These are phyloP conservation scores for Botia kubotai DNA, from an alignment of 2,797 vertebrate species.

Conservation along the genomic window DNA sequence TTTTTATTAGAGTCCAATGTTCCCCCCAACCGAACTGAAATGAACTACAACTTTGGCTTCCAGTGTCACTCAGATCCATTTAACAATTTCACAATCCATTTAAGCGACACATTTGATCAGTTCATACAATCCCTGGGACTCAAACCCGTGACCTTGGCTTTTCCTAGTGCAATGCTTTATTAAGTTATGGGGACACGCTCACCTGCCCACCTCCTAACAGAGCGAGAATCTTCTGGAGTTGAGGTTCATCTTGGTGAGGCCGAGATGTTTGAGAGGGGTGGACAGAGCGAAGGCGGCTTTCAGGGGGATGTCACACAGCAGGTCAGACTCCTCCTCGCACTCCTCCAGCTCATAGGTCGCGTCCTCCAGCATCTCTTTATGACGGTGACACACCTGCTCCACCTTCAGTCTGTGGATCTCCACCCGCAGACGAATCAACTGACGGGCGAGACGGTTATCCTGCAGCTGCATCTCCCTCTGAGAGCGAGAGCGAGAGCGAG, in stretches of 20 bases:
- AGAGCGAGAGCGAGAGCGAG: background rate
- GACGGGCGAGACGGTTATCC: slow-evolving; percentile 88
- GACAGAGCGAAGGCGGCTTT: slow-evolving; percentile 87
- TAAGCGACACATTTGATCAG: background rate
- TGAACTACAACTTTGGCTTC: background rate
- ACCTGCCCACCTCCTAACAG: slow-evolving; percentile 74
- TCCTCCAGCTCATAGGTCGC: slow-evolving; percentile 89
- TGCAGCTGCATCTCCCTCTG: slow-evolving; percentile 89
- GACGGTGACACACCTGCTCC: slow-evolving; percentile 90
- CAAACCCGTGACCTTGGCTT: too few relatives aligned
- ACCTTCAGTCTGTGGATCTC: slow-evolving; percentile 91
- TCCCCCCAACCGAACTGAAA: background rate
- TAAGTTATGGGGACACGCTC: too few relatives aligned
- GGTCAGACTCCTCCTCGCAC: slow-evolving; percentile 87
- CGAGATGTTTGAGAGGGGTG: slow-evolving; percentile 90
- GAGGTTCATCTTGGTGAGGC: slow-evolving; percentile 98
- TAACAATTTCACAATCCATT: background rate
- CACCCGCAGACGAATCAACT: slow-evolving; percentile 85
- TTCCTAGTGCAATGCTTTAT: too few relatives aligned
- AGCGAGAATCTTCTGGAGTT: slow-evolving; percentile 92
- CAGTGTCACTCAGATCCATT: background rate
- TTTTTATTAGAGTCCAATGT: background rate
- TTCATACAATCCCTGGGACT: background rate
- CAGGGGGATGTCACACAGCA: slow-evolving; percentile 89
- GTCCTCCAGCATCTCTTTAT: slow-evolving; percentile 95